Evolutionary conservation across 2,797 vertebrate genomes (phyloP).

Genomic region (Psittacula derbiana): DNA sequence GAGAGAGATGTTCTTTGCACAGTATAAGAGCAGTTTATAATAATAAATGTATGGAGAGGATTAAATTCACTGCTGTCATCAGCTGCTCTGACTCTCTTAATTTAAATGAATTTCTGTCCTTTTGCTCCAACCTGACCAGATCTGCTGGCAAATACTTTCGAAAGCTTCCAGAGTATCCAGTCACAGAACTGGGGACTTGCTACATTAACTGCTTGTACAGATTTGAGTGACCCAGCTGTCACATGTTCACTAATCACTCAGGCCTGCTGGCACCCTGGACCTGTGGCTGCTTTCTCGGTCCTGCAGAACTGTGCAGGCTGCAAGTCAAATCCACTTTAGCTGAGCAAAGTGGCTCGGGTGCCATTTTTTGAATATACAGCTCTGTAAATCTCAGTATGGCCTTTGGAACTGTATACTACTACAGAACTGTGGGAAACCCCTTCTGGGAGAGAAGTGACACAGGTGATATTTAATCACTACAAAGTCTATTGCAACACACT

Average conservation of each 20-base stretch:
- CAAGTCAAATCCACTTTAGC: neutral
- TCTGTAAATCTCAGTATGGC: constrained; percentile 51
- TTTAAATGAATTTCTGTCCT: neutral
- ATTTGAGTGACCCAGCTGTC: neutral
- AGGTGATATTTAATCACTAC: constrained; percentile 64
- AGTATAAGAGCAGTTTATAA: neutral
- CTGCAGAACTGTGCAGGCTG: neutral
- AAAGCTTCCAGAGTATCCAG: neutral
- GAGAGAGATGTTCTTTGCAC: neutral
- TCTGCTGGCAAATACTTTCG: neutral
- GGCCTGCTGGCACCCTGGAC: neutral
- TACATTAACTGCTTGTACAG: neutral
- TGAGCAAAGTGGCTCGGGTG: neutral
- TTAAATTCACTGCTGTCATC: neutral
- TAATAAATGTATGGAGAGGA: neutral
- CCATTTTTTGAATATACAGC: constrained; percentile 25
- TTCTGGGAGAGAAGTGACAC: constrained; percentile 60
- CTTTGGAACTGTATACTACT: constrained; percentile 57
- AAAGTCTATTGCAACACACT: constrained; percentile 61
- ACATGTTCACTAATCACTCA: neutral
- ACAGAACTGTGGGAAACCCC: constrained; percentile 66
- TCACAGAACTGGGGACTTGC: neutral
- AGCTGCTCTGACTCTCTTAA: neutral
- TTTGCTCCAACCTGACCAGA: neutral
- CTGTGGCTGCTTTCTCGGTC: neutral